Evolutionary conservation across 2,113 vertebrate species (phyloP), one percentile per base, ranked within the genome.

Genomic region (Serranochromis macrocephalus): DNA sequence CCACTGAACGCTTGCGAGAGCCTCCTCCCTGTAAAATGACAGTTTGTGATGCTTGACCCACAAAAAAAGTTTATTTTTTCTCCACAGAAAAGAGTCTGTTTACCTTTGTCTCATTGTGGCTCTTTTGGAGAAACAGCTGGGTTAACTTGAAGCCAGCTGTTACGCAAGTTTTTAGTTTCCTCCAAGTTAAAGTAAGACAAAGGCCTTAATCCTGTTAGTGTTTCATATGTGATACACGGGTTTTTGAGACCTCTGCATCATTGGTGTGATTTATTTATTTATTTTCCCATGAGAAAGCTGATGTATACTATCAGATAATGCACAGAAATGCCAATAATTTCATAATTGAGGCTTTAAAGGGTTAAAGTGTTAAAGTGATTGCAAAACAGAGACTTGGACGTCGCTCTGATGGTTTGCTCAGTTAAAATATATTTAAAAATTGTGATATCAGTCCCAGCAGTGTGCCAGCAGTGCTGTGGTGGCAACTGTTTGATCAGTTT

Each of bases 1-100:
- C 95, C 88, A 81, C 83, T 63, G 71, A 86, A 73, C 79, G 1
- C 66, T 89, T 86, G 6, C 5, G 29, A 85, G 81, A 57, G 89
- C 63, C 5, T 89, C 82, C 85, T 87, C 89, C 92, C 91, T 93
- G 61, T 36, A 88, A 91, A 93, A 87, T 87, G 88, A 92, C 89
- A 91, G 91, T 89, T 93, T 92, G 63, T 89, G 89, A 92, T 82
- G 80, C 87, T 92, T 85, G 86, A 21, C 13, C 81, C 71, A 80
- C 54, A 68, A 80, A 49, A 83, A 81, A 45, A 19, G 80, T 84
- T 83, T 71, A 53, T 90, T 88, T 89, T 63, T 79, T 83, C 85
- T 83, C 19, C 45, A 24, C 36, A 82, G 42, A 88, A 66, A 87
- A 53, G 21, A 78, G 53, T 6, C 26, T 40, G 26, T 82, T 89